Evolutionary conservation across 2,113 vertebrate genomes (phyloP).

Genomic region (Propithecus coquereli): DNA sequence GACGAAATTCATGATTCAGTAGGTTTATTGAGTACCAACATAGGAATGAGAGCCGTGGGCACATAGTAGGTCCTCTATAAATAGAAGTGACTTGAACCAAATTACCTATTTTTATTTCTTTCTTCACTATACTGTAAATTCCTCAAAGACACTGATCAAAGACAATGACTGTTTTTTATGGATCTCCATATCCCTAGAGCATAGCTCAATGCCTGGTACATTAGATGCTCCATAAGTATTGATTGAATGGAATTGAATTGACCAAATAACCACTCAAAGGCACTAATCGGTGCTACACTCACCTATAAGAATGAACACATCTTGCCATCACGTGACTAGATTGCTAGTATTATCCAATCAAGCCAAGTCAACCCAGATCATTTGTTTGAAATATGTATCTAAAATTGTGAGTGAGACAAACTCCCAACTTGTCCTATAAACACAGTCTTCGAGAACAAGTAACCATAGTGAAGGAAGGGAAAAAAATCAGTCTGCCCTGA

Average conservation of each 20-base stretch:
- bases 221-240: not conserved
- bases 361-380: not conserved
- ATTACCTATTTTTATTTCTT: not conserved
- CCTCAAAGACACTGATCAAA: not conserved
- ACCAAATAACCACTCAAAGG: not conserved
- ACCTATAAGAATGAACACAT: not conserved
- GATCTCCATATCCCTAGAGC: not conserved
- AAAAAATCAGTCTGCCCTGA: not conserved
- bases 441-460: not conserved
- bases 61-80: not conserved
- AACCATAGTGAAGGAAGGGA: not conserved
- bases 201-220: not conserved
- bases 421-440: not conserved
- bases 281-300: not conserved
- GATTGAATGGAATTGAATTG: not conserved
- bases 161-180: not conserved
- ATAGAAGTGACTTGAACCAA: not conserved
- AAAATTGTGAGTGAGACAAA: not conserved
- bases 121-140: not conserved
- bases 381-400: not conserved
- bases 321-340: not conserved
- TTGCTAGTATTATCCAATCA: not conserved
- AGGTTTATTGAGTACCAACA: not conserved
- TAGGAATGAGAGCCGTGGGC: not conserved
- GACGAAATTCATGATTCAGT: not conserved